A percentile compares a stretch with the other conserved stretches of the same genome.
Evolutionary conservation across 2,797 vertebrate genomes (phyloP).

Genomic region (Lutjanus campechanus): DNA sequence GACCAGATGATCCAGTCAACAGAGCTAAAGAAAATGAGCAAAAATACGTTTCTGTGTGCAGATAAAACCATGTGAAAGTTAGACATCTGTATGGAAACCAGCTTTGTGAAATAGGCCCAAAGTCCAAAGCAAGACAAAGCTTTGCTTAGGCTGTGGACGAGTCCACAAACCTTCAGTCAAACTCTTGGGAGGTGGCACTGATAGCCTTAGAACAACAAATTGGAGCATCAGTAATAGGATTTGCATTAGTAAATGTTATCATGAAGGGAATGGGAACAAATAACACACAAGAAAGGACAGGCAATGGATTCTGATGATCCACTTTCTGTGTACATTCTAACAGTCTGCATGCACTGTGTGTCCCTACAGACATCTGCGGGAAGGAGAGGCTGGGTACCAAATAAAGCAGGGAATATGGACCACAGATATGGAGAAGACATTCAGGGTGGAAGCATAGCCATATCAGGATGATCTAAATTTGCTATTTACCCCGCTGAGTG

Average conservation of each 20-base stretch:
- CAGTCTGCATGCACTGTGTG: conserved; percentile 80
- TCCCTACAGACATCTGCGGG: conserved; percentile 70
- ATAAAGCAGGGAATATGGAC: conserved; percentile 68
- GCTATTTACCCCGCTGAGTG: conserved; percentile 96
- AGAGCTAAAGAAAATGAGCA: conserved; percentile 34
- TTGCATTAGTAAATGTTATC: conserved; percentile 80
- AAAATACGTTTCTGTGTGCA: conserved; percentile 41
- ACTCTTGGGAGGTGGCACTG: conserved; percentile 61
- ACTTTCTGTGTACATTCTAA: conserved; percentile 49
- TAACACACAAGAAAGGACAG: conserved; percentile 74
- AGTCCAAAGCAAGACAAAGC: conserved; percentile 81
- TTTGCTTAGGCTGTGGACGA: conserved; percentile 76
- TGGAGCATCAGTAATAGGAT: conserved; percentile 64
- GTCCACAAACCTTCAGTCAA: conserved; percentile 77
- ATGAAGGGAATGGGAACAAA: conserved; percentile 63
- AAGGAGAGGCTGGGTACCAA: conserved; percentile 40
- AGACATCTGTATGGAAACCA: conserved; percentile 71
- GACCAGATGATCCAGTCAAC: conserved; percentile 35
- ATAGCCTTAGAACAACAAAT: conserved; percentile 60
- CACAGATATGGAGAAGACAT: conserved; percentile 73
- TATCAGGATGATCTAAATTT: conserved; percentile 83
- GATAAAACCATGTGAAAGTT: conserved; percentile 83
- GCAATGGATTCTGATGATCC: conserved; percentile 64
- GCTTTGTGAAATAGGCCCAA: conserved; percentile 82
- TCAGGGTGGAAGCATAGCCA: conserved; percentile 78